Conservation (phyloP, 1,140 invertebrate species). For the Fopius arisanus region DNA sequence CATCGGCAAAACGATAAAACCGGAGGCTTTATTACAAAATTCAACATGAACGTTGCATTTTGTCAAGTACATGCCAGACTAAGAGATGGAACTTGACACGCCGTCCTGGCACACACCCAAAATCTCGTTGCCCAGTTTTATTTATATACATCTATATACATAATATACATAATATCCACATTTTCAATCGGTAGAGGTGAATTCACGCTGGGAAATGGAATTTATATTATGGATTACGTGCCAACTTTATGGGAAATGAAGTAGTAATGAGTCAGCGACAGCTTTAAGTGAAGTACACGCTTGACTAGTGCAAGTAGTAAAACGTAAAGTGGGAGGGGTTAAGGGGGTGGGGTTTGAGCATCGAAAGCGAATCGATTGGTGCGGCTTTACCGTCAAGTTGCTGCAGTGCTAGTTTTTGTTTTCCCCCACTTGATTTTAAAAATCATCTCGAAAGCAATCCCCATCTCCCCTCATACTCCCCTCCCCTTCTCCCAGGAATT, state of each 20-base stretch:
- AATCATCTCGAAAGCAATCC: background rate
- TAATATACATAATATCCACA: background rate
- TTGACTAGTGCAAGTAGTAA: background rate
- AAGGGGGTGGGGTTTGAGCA: background rate
- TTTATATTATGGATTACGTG: background rate
- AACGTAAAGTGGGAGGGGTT: background rate
- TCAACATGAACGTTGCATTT: background rate
- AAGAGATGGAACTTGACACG: constrained; percentile 11
- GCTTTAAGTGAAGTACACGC: background rate
- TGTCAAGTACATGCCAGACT: background rate
- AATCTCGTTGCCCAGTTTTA: constrained; percentile 5
- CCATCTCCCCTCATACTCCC: background rate
- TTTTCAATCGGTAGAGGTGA: background rate
- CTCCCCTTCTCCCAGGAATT: too few relatives aligned
- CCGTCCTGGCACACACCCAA: background rate
- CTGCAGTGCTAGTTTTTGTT: constrained; percentile 4
- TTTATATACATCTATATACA: constrained; percentile 2
- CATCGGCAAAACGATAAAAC: background rate
- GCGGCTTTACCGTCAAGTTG: background rate
- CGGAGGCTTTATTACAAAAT: background rate
- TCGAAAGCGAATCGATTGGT: constrained; percentile 13
- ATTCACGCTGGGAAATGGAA: background rate
- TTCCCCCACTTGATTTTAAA: background rate
- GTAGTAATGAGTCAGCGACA: background rate
- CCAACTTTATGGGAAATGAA: constrained; percentile 8